These are phyloP conservation scores for Sphaerophoria rueppellii DNA, from an alignment of 2,888 invertebrate species.

Conservation along the genomic window DNA sequence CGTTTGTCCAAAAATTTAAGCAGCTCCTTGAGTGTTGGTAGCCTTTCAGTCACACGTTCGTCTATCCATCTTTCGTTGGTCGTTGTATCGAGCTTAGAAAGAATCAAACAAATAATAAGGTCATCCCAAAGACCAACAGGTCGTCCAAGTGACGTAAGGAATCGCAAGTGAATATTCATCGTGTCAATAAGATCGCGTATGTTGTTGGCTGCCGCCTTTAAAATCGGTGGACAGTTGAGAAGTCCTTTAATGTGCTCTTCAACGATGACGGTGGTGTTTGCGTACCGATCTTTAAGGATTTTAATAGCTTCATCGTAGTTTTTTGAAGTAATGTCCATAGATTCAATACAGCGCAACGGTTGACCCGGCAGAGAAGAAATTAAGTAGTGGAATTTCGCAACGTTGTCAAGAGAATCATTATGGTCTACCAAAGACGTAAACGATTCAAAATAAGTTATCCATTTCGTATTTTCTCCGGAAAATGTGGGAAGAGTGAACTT, in stretches of 20 bases:
- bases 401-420: background rate
- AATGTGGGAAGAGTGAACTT: constrained; percentile 13
- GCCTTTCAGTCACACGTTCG: background rate
- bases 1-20: constrained; percentile 17
- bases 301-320: constrained; percentile 19
- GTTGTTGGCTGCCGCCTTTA: background rate
- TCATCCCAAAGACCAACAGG: constrained; percentile 31
- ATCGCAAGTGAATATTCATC: constrained; percentile 19
- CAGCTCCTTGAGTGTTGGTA: constrained; percentile 10
- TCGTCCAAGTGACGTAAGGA: constrained; percentile 15
- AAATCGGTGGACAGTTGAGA: background rate
- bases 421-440: background rate
- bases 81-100: constrained; percentile 9
- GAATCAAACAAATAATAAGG: constrained; percentile 4
- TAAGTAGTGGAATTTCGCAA: constrained; percentile 29
- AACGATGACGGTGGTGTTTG: constrained; percentile 1
- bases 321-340: constrained; percentile 21
- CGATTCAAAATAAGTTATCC: constrained; percentile 15
- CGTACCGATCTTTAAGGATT: constrained; percentile 9
- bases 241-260: constrained; percentile 9
- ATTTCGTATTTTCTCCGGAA: background rate
- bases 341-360: constrained; percentile 21
- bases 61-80: constrained; percentile 15
- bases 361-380: constrained; percentile 13
- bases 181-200: constrained; percentile 19